Evolutionary conservation across 2,113 vertebrate species (phyloP).

Genomic region (Gymnarchus niloticus): DNA sequence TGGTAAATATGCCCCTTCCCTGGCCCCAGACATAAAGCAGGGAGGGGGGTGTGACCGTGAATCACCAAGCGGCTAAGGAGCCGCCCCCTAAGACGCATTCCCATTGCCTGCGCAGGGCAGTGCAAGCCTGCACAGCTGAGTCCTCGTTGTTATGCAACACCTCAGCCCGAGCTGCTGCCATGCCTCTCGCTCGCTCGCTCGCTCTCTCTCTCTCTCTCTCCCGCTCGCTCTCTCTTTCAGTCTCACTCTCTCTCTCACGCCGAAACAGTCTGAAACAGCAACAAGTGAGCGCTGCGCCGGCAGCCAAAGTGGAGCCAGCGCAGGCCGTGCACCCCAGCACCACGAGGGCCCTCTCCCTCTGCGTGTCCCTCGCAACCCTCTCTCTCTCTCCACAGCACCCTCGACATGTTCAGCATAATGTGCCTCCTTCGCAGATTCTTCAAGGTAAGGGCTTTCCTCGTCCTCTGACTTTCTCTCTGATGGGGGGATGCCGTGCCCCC

Average conservation of each 20-base stretch:
- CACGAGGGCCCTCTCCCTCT: slow-evolving; percentile 5
- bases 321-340: not conserved
- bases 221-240: not conserved
- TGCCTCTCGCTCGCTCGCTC: not conserved
- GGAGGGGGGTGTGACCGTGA: not conserved
- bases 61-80: not conserved
- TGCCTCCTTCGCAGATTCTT: slow-evolving; percentile 43
- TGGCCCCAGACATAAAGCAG: not conserved
- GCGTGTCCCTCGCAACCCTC: not conserved
- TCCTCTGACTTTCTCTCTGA: not conserved
- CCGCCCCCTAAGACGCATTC: not conserved
- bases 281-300: slow-evolving; percentile 30
- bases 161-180: not conserved
- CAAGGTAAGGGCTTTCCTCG: slow-evolving; percentile 35
- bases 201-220: not conserved
- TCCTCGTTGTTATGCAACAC: slow-evolving; percentile 26
- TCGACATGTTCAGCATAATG: slow-evolving; percentile 41
- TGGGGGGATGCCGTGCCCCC: not conserved
- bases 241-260: slow-evolving; percentile 10
- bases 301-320: slow-evolving; percentile 14
- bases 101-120: not conserved
- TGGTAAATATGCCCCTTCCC: not conserved
- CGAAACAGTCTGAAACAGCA: slow-evolving; percentile 27
- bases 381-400: slow-evolving; percentile 5
- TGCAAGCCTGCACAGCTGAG: not conserved